These are phyloP conservation scores for Aphidius gifuensis DNA, from an alignment of 1,140 invertebrate genomes.

Conservation along the genomic window DNA sequence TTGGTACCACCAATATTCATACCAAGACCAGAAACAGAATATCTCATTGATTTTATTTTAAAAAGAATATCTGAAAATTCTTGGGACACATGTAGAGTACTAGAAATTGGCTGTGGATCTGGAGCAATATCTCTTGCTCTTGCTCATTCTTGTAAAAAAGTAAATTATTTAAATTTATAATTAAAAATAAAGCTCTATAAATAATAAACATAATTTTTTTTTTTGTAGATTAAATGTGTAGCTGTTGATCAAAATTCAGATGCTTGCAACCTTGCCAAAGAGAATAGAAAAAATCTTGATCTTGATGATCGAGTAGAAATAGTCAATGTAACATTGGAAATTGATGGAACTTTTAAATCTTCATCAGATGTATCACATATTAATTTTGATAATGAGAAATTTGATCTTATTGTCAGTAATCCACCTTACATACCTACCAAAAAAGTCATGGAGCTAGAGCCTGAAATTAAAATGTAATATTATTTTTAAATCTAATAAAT, in stretches of 20 bases:
- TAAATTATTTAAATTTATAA: constrained; percentile 29
- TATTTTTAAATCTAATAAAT: neutral
- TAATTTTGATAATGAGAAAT: constrained; percentile 45
- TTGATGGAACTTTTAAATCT: constrained; percentile 38
- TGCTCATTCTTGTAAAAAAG: constrained; percentile 55
- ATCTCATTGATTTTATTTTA: constrained; percentile 59
- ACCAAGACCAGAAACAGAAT: constrained; percentile 71
- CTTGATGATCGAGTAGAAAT: constrained; percentile 53
- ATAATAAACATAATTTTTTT: constrained; percentile 18
- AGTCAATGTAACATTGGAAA: constrained; percentile 52
- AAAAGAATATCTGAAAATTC: constrained; percentile 37
- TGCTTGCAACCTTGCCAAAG: constrained; percentile 60
- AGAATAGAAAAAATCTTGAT: constrained; percentile 58
- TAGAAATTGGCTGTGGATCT: constrained; percentile 70
- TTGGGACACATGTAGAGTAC: constrained; percentile 38
- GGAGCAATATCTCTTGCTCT: constrained; percentile 67
- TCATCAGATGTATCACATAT: constrained; percentile 23
- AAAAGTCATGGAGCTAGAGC: constrained; percentile 55
- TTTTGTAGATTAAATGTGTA: constrained; percentile 47
- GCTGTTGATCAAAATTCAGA: constrained; percentile 61
- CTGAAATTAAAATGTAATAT: constrained; percentile 63
- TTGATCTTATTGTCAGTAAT: constrained; percentile 65
- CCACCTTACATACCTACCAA: constrained; percentile 63
- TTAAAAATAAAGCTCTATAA: constrained; percentile 7
- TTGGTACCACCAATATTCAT: constrained; percentile 70